Evolutionary conservation across 2,113 vertebrate species (phyloP).

Genomic region (Gracilinanus agilis): DNA sequence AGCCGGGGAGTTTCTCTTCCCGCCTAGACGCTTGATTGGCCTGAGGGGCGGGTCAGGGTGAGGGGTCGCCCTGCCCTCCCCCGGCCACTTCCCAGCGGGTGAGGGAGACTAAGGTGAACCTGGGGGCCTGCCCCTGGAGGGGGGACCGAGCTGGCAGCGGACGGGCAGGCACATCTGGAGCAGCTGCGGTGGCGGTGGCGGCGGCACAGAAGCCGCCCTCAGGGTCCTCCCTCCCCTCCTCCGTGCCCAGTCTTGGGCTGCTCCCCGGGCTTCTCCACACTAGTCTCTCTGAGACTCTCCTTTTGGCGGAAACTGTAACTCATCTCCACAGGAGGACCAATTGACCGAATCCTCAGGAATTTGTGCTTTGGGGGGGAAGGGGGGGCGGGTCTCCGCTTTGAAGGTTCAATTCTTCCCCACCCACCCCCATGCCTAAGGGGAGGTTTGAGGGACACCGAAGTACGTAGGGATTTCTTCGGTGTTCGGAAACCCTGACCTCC

Average conservation of each 20-base stretch:
- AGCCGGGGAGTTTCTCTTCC: conserved; percentile 63
- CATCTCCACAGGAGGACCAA: background rate
- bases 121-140: fast-evolving
- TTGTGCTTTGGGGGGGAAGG: background rate
- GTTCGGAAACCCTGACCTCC: background rate
- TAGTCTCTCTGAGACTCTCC: background rate
- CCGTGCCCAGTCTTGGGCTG: no score
- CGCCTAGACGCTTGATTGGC: conserved; percentile 61
- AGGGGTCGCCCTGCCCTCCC: background rate
- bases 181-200: background rate
- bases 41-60: background rate
- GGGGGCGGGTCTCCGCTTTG: background rate
- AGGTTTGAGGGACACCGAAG: background rate
- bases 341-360: background rate
- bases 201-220: background rate
- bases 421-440: background rate
- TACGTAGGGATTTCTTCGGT: background rate
- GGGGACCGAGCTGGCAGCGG: fast-evolving
- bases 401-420: background rate
- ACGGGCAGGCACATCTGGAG: background rate
- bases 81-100: background rate
- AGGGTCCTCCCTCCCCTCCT: background rate
- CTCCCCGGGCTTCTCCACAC: background rate
- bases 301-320: background rate
- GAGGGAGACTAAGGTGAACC: background rate